Evolutionary conservation across 2,797 vertebrate genomes (phyloP).

Genomic region (Neostethus bicornis): DNA sequence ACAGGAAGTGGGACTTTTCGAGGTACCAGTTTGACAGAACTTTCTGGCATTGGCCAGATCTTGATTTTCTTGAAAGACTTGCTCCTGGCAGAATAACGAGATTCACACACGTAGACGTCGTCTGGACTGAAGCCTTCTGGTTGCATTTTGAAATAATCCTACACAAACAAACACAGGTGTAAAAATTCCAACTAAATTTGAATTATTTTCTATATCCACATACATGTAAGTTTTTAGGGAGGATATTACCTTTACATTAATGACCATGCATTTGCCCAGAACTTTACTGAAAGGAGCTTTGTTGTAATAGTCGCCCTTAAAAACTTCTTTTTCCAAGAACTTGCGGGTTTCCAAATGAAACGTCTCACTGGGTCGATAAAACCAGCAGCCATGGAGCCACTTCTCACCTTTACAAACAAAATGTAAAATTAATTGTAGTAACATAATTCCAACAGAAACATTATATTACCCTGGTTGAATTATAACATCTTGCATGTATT

Average conservation of each 20-base stretch:
- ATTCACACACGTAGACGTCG: conserved; percentile 95
- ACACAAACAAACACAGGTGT: conserved; percentile 7
- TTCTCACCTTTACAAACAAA: conserved; percentile 85
- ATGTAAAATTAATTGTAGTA: no score
- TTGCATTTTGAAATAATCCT: conserved; percentile 98
- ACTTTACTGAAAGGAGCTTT: conserved; percentile 93
- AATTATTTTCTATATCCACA: background rate
- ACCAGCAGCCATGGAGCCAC: conserved; percentile 98
- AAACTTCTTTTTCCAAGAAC: conserved; percentile 97
- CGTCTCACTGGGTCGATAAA: conserved; percentile 97
- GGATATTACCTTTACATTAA: conserved; percentile 93
- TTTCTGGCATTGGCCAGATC: conserved; percentile 91
- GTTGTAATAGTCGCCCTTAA: conserved; percentile 97
- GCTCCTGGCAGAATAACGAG: conserved; percentile 90
- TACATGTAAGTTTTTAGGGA: background rate
- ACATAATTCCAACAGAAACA: no score
- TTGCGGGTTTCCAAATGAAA: conserved; percentile 97
- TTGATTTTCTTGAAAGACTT: conserved; percentile 99
- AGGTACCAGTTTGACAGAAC: conserved; percentile 84
- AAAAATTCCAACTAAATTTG: background rate
- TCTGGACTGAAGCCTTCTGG: conserved; percentile 91
- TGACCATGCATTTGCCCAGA: conserved; percentile 93
- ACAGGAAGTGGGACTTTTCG: conserved; percentile 92
- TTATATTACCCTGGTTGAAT: background rate
- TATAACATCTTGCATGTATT: background rate